Evolutionary conservation across 2,113 vertebrate genomes (phyloP), one percentile per base, ranked within the genome.

Genomic region (Lepisosteus osseus): DNA sequence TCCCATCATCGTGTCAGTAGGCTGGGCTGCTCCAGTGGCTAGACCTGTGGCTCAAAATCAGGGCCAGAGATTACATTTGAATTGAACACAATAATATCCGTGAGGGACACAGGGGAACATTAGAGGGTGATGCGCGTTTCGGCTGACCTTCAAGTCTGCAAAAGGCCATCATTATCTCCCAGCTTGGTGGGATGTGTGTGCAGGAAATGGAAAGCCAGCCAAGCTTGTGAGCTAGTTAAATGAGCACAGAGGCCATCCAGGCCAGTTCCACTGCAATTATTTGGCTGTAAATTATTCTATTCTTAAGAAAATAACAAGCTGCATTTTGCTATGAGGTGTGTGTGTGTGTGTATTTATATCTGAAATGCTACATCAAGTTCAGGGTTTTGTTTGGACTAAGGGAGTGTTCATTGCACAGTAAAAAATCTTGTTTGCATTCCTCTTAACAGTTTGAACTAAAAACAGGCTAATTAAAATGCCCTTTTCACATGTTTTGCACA

Each of bases 101-200:
- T 4, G 7, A 11, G 7, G 56, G 56, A n/a, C 12, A 59, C 56
- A 14, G 56, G 11, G n/a, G 56, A 59, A 14, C 56, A 59, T 59
- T 59, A 59, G 56, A 59, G 7, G 11, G 56, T 59, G 13, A 59
- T 12, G 56, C 56, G 2, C 11, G 56, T 59, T 59, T 59, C n/a
- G 7, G n/a, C n/a, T 59, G 56, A 59, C 56, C 56, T 59, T 13
- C n/a, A 11, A 51, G 47, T 5, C 11, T 59, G 7, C 56, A 59
- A 54, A 17, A 59, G 56, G 56, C 56, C 56, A 59, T 59, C 11
- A 59, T 59, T 59, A 59, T 59, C 56, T 59, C 7, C 56, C 56
- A 14, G 54, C 54, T 59, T 8, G 11, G 3, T 3, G 56, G 11
- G 56, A 13, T 59, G 56, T 59, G n/a, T 14, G 56, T 4, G 13